Conservation (phyloP, 1,140 invertebrate species). For the Bombus haemorrhoidalis region DNA sequence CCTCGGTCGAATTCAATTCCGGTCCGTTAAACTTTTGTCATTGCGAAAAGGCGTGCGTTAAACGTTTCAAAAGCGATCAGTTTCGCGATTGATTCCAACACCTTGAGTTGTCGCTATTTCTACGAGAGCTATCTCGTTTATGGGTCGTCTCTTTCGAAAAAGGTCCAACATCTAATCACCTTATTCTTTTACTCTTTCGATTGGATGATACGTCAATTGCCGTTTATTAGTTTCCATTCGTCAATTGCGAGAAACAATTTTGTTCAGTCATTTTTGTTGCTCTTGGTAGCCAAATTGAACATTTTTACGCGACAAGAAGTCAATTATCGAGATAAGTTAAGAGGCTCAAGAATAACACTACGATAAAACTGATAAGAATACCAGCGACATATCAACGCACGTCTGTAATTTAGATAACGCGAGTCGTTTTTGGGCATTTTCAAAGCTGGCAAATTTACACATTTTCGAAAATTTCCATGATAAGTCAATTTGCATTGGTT, state of each 20-base stretch:
- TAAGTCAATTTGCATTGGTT: background rate
- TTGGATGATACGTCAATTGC: background rate
- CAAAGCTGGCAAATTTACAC: background rate
- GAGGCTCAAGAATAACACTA: too few species aligned
- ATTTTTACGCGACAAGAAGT: too few species aligned
- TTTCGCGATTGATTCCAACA: conserved; percentile 25
- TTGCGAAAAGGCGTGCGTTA: conserved; percentile 52
- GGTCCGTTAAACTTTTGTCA: conserved; percentile 68
- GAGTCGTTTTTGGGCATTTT: background rate
- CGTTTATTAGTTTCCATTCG: background rate
- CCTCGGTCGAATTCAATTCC: conserved; percentile 61
- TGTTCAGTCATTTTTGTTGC: too few species aligned
- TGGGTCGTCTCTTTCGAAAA: background rate
- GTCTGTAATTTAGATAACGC: background rate
- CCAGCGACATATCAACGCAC: too few species aligned
- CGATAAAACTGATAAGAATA: too few species aligned
- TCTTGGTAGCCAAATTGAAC: background rate
- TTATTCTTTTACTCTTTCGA: too few species aligned
- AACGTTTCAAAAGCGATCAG: conserved; percentile 39
- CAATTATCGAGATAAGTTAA: background rate
- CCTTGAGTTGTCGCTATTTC: background rate
- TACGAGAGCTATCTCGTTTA: background rate
- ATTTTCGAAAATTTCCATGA: background rate
- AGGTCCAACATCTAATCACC: background rate
- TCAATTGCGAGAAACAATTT: too few species aligned